Conservation (phyloP, 2,888 invertebrate species). For the Fragum sueziense region DNA sequence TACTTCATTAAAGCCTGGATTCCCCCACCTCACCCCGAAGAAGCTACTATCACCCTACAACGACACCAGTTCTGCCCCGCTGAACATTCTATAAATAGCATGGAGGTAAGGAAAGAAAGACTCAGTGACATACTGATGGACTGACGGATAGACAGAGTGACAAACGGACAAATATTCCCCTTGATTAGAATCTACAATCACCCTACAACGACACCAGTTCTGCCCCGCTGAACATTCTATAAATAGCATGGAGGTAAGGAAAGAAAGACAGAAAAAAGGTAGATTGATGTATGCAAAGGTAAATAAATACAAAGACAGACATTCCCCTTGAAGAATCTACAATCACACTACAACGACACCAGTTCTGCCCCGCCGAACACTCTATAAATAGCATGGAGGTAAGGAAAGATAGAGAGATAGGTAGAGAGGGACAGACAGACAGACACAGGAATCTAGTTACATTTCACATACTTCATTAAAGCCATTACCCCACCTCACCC, state of each 20-base stretch:
- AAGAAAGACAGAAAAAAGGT: too few species aligned
- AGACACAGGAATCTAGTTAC: too few species aligned
- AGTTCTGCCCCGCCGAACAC: conserved; percentile 68
- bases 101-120: too few species aligned
- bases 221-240: conserved; percentile 63
- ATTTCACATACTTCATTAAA: conserved; percentile 91
- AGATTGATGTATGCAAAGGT: too few species aligned
- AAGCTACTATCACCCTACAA: conserved; percentile 57
- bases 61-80: conserved; percentile 67
- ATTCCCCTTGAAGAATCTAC: conserved; percentile 83
- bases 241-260: conserved; percentile 65
- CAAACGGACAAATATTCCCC: too few species aligned
- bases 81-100: conserved; percentile 57
- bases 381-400: conserved; percentile 65
- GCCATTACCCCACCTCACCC: too few species aligned
- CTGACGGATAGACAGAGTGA: too few species aligned
- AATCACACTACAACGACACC: conserved; percentile 57
- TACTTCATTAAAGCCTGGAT: conserved; percentile 90
- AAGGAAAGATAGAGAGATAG: too few species aligned
- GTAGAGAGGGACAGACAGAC: too few species aligned
- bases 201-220: conserved; percentile 65
- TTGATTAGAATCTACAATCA: conserved; percentile 82
- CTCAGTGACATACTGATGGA: too few species aligned
- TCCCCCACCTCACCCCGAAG: too few species aligned
- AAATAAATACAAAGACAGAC: conserved; percentile 89